Evolutionary conservation across 2,888 invertebrate genomes (phyloP).

Genomic region (Cephus pulcher): DNA sequence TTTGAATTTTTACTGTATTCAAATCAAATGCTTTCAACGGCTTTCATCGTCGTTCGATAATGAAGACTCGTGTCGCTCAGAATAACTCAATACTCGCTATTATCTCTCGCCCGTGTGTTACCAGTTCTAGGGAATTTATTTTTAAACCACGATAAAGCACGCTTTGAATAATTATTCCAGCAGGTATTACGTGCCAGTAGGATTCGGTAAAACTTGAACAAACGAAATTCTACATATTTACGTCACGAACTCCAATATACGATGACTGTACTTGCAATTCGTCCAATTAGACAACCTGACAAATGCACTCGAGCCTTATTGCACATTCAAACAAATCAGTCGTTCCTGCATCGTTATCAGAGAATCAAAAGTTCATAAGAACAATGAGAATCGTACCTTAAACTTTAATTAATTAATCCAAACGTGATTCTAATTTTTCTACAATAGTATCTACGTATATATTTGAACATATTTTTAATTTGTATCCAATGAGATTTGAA

Average conservation of each 20-base stretch:
- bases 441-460: no score
- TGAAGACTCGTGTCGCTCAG: background rate
- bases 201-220: background rate
- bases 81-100: background rate
- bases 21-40: background rate
- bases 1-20: background rate
- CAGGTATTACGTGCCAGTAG: background rate
- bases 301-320: background rate
- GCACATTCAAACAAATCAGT: background rate
- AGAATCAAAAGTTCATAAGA: background rate
- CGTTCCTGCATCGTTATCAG: background rate
- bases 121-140: background rate
- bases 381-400: background rate
- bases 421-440: background rate
- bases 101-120: background rate
- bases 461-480: background rate
- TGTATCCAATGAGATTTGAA: background rate
- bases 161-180: background rate
- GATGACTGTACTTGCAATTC: background rate
- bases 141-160: background rate
- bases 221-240: background rate
- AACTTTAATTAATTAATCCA: background rate
- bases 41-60: background rate
- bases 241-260: background rate
- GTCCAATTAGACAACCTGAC: background rate